Conservation (phyloP, 1,140 invertebrate genomes). For the Leptinotarsa texana region DNA sequence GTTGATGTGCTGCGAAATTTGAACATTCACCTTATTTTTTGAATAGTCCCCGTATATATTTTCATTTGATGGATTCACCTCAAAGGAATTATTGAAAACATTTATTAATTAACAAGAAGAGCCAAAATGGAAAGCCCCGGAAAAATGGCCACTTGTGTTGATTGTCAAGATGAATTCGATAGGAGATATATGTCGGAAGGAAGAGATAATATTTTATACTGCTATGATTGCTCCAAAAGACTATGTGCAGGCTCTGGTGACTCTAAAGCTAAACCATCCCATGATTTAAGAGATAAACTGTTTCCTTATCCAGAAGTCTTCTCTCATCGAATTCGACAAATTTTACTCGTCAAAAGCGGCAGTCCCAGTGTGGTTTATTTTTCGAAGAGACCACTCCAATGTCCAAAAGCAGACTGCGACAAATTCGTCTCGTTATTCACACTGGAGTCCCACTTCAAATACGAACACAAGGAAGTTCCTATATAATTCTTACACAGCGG, state of each 20-base stretch:
- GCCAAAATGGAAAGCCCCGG: neutral
- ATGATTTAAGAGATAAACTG: neutral
- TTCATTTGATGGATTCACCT: no score
- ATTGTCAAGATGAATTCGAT: conserved; percentile 14
- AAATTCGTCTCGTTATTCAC: conserved; percentile 46
- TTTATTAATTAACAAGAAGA: neutral
- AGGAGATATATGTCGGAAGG: conserved; percentile 8
- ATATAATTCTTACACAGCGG: conserved; percentile 52
- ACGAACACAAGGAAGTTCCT: conserved; percentile 49
- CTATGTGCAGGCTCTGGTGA: neutral
- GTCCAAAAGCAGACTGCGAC: conserved; percentile 44
- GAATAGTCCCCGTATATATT: no score
- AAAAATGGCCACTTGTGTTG: conserved; percentile 4
- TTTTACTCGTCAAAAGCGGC: neutral
- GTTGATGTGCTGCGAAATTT: no score
- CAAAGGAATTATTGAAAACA: no score
- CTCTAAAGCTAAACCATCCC: neutral
- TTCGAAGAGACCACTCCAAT: conserved; percentile 32
- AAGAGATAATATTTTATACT: conserved; percentile 10
- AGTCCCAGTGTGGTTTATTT: neutral
- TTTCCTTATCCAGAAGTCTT: neutral
- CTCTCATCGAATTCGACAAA: neutral
- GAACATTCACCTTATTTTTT: no score
- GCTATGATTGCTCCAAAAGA: conserved; percentile 11
- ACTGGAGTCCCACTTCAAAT: conserved; percentile 45